These are phyloP conservation scores for Patiria pectinifera DNA, from an alignment of 53 echinoderm and acorn worm species.

Conservation along the genomic window DNA sequence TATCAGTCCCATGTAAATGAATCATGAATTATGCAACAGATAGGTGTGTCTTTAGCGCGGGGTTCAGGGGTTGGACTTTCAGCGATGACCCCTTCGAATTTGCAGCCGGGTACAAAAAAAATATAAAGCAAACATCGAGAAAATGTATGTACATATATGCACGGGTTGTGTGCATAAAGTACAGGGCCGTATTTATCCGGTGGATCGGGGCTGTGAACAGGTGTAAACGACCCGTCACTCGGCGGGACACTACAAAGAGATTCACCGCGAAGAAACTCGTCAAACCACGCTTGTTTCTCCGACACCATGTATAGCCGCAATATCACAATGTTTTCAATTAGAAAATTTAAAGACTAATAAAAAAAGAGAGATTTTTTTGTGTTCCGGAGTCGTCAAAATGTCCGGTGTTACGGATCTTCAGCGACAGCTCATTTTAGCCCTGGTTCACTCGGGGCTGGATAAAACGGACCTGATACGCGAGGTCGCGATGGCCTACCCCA, in stretches of 20 bases:
- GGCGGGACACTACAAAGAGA: conserved; percentile 54
- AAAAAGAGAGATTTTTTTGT: not conserved
- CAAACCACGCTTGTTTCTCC: conserved; percentile 16
- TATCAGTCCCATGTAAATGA: conserved; percentile 55
- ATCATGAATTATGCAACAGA: conserved; percentile 55
- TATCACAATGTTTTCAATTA: not conserved
- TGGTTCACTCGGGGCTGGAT: conserved; percentile 76
- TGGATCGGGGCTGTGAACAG: conserved; percentile 39
- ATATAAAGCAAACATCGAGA: conserved; percentile 17
- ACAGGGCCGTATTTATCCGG: conserved; percentile 48
- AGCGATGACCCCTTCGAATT: conserved; percentile 41
- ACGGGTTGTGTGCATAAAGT: conserved; percentile 55
- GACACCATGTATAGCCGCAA: conserved; percentile 4
- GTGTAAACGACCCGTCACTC: conserved; percentile 49
- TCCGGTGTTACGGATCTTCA: conserved; percentile 84
- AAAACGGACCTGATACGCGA: conserved; percentile 78
- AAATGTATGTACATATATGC: conserved; percentile 33
- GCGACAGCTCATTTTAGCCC: conserved; percentile 79
- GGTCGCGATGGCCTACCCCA: conserved; percentile 52
- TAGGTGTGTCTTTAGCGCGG: conserved; percentile 34
- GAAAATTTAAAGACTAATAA: not conserved
- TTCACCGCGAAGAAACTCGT: conserved; percentile 1
- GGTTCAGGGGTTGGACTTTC: conserved; percentile 59
- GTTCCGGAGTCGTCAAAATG: conserved; percentile 56
- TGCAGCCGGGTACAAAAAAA: not conserved